These are phyloP conservation scores for Gorsachius magnificus DNA, from an alignment of 2,797 vertebrate species.

Conservation along the genomic window DNA sequence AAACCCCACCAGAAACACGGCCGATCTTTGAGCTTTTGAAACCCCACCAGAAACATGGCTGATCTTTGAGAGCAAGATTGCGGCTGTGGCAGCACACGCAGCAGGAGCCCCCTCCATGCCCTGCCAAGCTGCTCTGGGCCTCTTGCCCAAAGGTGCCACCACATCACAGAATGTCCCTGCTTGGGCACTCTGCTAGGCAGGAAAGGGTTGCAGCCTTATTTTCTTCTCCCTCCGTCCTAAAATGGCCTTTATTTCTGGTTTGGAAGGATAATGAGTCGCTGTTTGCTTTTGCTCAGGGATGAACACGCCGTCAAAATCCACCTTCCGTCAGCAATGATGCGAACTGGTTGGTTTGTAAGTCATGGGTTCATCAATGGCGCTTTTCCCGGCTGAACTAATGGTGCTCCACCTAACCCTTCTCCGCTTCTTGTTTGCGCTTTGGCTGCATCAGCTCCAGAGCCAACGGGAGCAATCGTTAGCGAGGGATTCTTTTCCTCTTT, in stretches of 20 bases:
- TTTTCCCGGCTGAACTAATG: neutral
- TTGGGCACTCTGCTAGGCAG: neutral
- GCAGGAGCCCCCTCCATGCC: neutral
- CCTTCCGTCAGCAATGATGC: neutral
- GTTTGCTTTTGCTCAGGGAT: neutral
- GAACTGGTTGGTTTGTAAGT: neutral
- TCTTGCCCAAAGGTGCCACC: neutral
- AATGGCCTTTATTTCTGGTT: neutral
- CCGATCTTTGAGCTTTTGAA: neutral
- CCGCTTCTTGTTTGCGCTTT: neutral
- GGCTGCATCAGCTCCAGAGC: neutral
- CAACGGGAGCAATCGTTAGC: accelerated
- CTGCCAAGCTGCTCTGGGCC: neutral
- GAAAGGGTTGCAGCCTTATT: neutral
- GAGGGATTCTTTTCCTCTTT: neutral
- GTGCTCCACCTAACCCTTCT: neutral
- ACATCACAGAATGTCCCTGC: neutral
- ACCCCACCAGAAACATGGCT: neutral
- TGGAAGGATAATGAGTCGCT: neutral
- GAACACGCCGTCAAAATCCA: neutral
- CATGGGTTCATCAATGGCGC: neutral
- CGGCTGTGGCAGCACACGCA: neutral
- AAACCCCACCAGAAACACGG: neutral
- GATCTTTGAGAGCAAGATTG: neutral
- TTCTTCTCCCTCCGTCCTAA: neutral